Conservation (phyloP, 2,113 vertebrate species). For the Silurus glanis region DNA sequence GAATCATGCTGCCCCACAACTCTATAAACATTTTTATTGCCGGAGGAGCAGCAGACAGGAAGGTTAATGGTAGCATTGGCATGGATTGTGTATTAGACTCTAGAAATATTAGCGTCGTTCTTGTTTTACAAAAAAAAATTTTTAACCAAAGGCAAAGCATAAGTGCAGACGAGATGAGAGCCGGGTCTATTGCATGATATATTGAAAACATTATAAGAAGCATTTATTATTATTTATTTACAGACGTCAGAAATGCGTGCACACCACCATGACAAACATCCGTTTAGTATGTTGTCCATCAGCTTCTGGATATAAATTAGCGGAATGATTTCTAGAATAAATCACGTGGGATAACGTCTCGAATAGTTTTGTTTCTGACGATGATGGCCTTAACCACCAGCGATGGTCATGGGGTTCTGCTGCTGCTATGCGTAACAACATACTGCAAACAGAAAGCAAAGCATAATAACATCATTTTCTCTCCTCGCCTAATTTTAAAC, state of each 20-base stretch:
- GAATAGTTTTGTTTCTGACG: background rate
- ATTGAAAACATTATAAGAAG: background rate
- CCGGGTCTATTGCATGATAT: background rate
- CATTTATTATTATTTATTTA: background rate
- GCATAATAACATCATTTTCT: background rate
- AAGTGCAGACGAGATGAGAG: background rate
- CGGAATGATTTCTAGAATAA: background rate
- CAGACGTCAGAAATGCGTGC: background rate
- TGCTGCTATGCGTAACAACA: background rate
- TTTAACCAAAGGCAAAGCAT: background rate
- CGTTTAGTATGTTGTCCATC: too few relatives aligned
- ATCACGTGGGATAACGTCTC: background rate
- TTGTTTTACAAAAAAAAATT: background rate
- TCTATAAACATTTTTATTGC: background rate
- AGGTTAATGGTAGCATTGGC: background rate
- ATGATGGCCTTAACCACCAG: background rate
- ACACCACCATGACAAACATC: background rate
- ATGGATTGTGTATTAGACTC: background rate
- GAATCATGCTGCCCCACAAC: background rate
- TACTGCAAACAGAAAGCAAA: background rate
- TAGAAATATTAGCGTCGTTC: background rate
- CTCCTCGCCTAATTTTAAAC: background rate
- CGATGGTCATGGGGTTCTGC: background rate
- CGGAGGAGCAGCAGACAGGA: background rate
- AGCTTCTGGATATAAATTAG: too few relatives aligned